These are phyloP conservation scores for Catamblyrhynchus diadema DNA, from an alignment of 2,797 vertebrate genomes.

Conservation along the genomic window DNA sequence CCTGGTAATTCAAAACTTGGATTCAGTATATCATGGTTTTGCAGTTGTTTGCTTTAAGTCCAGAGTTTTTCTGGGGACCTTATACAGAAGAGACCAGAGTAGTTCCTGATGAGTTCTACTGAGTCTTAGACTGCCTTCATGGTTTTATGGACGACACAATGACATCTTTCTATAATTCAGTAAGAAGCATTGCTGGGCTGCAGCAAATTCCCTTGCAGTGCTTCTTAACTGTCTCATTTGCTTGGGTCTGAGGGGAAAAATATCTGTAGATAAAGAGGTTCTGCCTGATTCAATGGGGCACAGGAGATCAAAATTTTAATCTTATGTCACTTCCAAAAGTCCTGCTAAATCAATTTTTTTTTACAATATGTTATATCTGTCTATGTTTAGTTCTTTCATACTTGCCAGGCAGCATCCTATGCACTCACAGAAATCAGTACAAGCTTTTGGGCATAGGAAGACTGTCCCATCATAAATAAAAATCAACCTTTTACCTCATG, in stretches of 20 bases:
- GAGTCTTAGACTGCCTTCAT: not conserved
- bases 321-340: not conserved
- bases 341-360: not conserved
- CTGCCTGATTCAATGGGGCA: not conserved
- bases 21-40: not conserved
- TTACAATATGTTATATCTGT: not conserved
- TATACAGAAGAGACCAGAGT: not conserved
- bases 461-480: not conserved
- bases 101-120: not conserved
- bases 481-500: not conserved
- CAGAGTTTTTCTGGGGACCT: not conserved
- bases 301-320: not conserved
- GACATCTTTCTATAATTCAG: not conserved
- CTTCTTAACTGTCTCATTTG: not conserved
- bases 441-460: not conserved
- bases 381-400: not conserved
- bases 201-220: not conserved
- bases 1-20: not conserved
- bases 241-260: not conserved
- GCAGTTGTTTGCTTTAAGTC: not conserved
- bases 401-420: not conserved
- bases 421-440: not conserved
- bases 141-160: not conserved
- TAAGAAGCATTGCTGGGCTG: not conserved
- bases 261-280: not conserved